phyloP scores from a whole-genome alignment of 1,140 invertebrate genomes.

The Matsumurasca onukii region DNA sequence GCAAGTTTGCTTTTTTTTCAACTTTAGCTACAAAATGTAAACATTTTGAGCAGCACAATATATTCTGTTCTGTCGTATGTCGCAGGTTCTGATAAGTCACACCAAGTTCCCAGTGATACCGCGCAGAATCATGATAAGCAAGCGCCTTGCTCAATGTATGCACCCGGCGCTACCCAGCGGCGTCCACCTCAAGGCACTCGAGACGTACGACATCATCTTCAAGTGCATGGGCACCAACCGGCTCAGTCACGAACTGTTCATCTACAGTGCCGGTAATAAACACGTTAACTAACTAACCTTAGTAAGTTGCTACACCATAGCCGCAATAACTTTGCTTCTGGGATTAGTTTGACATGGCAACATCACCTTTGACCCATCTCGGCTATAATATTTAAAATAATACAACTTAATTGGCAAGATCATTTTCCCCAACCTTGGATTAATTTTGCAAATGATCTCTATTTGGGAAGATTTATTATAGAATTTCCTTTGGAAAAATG shows the following conservation, averaged over 20 bases:
- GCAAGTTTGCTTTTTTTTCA: too few species aligned
- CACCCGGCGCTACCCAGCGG: conserved; percentile 90
- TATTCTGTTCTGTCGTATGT: conserved; percentile 34
- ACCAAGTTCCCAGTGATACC: conserved; percentile 89
- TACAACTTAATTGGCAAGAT: too few species aligned
- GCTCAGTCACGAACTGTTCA: conserved; percentile 81
- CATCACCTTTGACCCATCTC: too few species aligned
- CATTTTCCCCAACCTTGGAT: too few species aligned
- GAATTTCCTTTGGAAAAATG: too few species aligned
- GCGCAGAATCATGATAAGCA: conserved; percentile 86
- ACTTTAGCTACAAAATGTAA: not conserved
- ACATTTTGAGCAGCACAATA: not conserved
- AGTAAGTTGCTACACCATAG: too few species aligned
- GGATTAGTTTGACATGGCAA: too few species aligned
- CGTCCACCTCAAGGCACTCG: conserved; percentile 90
- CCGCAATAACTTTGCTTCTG: too few species aligned
- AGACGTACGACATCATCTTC: conserved; percentile 94
- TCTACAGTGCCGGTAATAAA: conserved; percentile 79
- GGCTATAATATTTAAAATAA: too few species aligned
- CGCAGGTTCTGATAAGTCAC: conserved; percentile 72
- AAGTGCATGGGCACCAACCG: conserved; percentile 84
- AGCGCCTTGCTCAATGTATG: conserved; percentile 92
- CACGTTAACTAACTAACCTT: too few species aligned
- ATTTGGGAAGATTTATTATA: too few species aligned
- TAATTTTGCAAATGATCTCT: too few species aligned